phyloP scores from a whole-genome alignment of 2,797 vertebrate genomes.

The Falco naumanni region DNA sequence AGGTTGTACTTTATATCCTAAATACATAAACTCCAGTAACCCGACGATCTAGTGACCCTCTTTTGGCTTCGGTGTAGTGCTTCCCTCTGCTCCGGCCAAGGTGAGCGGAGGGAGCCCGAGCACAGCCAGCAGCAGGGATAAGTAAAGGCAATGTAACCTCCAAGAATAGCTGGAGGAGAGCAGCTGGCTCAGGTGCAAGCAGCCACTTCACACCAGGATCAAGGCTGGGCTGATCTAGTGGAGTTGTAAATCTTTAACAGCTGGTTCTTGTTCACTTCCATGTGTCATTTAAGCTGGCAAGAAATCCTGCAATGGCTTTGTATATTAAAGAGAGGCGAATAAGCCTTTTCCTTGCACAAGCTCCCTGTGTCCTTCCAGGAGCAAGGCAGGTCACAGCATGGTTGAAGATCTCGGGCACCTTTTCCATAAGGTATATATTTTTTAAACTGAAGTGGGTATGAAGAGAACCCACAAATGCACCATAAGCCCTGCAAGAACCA shows the following conservation, averaged over 20 bases:
- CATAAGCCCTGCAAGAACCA: not conserved
- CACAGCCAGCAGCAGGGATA: not conserved
- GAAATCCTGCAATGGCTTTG: not conserved
- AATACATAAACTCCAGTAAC: not conserved
- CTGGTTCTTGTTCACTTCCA: not conserved
- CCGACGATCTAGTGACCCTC: not conserved
- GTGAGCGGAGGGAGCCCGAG: not conserved
- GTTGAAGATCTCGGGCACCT: not conserved
- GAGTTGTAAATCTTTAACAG: not conserved
- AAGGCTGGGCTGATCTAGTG: not conserved
- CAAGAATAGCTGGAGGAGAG: rapidly evolving
- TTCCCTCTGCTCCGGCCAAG: not conserved
- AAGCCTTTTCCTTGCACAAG: not conserved
- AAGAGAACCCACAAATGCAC: not conserved
- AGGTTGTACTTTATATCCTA: not conserved
- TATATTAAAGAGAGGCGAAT: not conserved
- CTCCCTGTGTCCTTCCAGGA: not conserved
- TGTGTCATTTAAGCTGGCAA: not conserved
- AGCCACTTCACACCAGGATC: not conserved
- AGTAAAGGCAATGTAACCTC: not conserved
- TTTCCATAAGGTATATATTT: not conserved
- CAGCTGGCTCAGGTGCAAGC: not conserved
- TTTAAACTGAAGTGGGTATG: not conserved
- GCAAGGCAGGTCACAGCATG: not conserved
- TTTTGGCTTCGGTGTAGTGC: not conserved